A percentile compares a stretch with the other conserved stretches of the same genome.
phyloP scores from a whole-genome alignment of 2,888 invertebrate genomes.

The Aspidiotus destructor region DNA sequence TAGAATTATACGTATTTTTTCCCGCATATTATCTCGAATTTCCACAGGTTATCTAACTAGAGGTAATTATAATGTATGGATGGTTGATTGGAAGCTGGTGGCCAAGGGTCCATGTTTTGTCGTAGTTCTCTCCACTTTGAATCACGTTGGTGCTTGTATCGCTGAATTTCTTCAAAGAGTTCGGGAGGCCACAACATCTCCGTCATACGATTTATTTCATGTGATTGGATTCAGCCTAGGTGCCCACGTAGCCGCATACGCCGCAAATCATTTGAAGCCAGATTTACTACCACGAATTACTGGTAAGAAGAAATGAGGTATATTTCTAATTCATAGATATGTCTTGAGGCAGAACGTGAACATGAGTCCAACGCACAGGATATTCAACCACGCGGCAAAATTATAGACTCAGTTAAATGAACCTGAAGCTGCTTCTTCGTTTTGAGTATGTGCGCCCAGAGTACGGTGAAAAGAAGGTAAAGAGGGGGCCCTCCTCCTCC shows the following conservation, averaged over 20 bases:
- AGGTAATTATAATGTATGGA: conserved; percentile 50
- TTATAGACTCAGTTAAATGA: too few species aligned
- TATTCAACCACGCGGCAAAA: too few species aligned
- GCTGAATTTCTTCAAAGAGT: conserved; percentile 44
- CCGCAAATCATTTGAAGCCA: conserved; percentile 47
- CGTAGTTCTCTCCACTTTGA: conserved; percentile 53
- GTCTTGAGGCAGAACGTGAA: too few species aligned
- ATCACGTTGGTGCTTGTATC: conserved; percentile 52
- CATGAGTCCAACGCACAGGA: too few species aligned
- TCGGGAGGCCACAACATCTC: conserved; percentile 17
- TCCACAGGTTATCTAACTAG: conserved; percentile 49
- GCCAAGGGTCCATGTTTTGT: conserved; percentile 55
- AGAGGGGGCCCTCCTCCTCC: too few species aligned
- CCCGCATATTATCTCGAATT: conserved; percentile 1
- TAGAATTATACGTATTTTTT: background rate
- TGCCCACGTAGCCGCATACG: conserved; percentile 42
- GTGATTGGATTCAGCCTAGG: conserved; percentile 60
- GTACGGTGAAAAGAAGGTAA: too few species aligned
- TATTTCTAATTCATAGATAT: too few species aligned
- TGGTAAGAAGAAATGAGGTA: conserved; percentile 40
- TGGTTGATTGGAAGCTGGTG: conserved; percentile 54
- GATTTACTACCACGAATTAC: conserved; percentile 52
- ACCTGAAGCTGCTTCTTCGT: too few species aligned
- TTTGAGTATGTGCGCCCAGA: background rate
- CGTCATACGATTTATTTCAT: conserved; percentile 43